phyloP scores from a whole-genome alignment of 2,888 invertebrate genomes.

The Nephrotoma appendiculata region DNA sequence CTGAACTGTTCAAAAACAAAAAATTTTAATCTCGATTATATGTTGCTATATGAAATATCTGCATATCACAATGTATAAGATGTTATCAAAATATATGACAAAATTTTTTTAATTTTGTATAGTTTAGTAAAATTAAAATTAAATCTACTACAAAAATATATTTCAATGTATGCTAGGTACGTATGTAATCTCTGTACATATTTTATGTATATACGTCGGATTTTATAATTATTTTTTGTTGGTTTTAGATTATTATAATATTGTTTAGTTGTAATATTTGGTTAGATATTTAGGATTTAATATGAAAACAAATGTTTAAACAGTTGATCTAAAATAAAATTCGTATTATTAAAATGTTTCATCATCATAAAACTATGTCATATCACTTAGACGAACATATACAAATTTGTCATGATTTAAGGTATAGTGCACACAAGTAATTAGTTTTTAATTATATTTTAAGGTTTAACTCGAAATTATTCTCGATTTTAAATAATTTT shows the following conservation, averaged over 20 bases:
- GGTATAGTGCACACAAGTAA: background rate
- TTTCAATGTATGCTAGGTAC: background rate
- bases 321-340: background rate
- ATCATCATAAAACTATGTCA: background rate
- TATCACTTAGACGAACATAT: background rate
- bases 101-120: background rate
- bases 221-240: background rate
- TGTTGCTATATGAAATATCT: background rate
- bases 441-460: background rate
- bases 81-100: background rate
- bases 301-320: no score
- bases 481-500: no score
- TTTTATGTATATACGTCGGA: background rate
- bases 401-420: background rate
- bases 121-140: background rate
- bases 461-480: no score
- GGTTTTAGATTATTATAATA: background rate
- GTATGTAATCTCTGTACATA: background rate
- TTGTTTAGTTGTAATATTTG: no score
- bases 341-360: background rate
- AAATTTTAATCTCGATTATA: background rate
- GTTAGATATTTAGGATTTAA: no score
- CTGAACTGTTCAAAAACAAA: background rate
- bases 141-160: background rate
- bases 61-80: background rate